Evolutionary conservation across 2,113 vertebrate species (phyloP).

Genomic region (Entosphenus tridentatus): DNA sequence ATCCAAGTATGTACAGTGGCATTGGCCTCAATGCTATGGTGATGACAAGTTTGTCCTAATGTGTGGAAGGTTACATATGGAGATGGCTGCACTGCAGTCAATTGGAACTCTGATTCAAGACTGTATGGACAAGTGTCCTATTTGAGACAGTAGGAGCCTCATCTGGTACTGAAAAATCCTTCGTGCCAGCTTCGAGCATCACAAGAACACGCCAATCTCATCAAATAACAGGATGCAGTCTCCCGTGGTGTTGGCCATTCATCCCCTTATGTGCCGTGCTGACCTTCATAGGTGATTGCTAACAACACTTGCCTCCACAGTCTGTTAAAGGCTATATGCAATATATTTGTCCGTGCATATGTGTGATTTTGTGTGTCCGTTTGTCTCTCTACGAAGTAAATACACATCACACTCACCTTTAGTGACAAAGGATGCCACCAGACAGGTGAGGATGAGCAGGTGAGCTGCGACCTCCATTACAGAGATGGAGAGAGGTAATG

Average conservation of each 20-base stretch:
- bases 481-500: too few relatives aligned
- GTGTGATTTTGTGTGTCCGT: too few relatives aligned
- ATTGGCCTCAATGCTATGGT: background rate
- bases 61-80: background rate
- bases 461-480: too few relatives aligned
- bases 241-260: background rate
- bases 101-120: background rate
- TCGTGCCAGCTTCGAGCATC: background rate
- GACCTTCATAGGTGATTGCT: too few relatives aligned
- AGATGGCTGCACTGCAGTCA: background rate
- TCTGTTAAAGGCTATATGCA: too few relatives aligned
- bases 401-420: too few relatives aligned
- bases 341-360: too few relatives aligned
- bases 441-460: too few relatives aligned
- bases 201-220: background rate
- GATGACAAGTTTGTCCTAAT: slow-evolving; percentile 1
- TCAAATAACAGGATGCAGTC: slow-evolving; percentile 5
- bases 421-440: too few relatives aligned
- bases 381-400: too few relatives aligned
- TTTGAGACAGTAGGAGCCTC: background rate
- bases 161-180: background rate
- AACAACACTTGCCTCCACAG: too few relatives aligned
- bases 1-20: background rate
- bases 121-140: background rate
- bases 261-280: too few relatives aligned